A percentile compares a stretch with the other conserved stretches of the same genome.
Conservation (phyloP, 2,888 invertebrate species). For the Priapulus caudatus region DNA sequence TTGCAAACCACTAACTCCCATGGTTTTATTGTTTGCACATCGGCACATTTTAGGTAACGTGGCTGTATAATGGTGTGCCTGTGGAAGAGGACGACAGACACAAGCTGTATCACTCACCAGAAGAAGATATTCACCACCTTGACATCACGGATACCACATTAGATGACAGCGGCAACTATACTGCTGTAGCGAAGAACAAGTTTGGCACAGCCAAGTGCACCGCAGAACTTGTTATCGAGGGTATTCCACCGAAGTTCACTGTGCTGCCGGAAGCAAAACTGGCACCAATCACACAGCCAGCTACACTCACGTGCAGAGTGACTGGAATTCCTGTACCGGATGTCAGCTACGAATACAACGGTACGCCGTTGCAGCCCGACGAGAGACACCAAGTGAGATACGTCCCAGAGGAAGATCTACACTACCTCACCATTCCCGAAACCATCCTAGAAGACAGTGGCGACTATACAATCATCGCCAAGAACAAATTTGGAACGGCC, state of each 20-base stretch:
- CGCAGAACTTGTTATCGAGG: slow-evolving; percentile 18
- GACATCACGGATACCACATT: slow-evolving; percentile 26
- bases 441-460: slow-evolving; percentile 18
- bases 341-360: neutral
- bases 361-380: neutral
- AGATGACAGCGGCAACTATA: slow-evolving; percentile 20
- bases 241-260: slow-evolving; percentile 10
- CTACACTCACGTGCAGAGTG: neutral
- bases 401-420: neutral
- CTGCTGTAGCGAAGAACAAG: slow-evolving; percentile 19
- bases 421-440: neutral
- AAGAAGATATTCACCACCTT: slow-evolving; percentile 25
- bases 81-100: slow-evolving; percentile 27
- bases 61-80: slow-evolving; percentile 30
- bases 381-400: neutral
- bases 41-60: slow-evolving; percentile 25
- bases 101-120: slow-evolving; percentile 6
- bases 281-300: neutral
- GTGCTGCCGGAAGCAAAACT: neutral
- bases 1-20: no score
- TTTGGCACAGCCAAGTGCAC: slow-evolving; percentile 18
- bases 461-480: slow-evolving; percentile 18
- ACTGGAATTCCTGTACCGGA: neutral
- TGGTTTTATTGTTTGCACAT: no score
- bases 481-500: slow-evolving; percentile 19